Evolutionary conservation across 2,888 invertebrate species (phyloP), one percentile per base, ranked within the genome.

Genomic region (Chymomyza fuscimana): DNA sequence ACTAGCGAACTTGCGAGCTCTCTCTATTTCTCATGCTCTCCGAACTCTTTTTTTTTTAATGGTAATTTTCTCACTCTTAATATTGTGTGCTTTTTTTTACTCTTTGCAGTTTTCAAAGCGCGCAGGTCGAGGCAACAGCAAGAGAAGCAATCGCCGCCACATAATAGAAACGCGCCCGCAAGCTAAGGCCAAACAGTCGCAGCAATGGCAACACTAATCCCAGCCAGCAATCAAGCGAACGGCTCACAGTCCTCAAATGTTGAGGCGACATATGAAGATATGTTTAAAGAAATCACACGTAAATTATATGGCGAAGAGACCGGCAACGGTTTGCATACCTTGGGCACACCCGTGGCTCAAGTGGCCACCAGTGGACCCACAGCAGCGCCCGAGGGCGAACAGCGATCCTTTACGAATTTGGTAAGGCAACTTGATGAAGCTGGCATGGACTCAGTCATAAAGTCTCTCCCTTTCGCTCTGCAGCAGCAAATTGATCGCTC

Each of bases 281-380:
- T 94, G 94, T 92, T 93, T 75, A 97, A 97, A 92, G 97, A 97
- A 94, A 97, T 97, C 90, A 97, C 97, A 76, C 94, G 96, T 92
- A 97, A 97, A 93, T 93, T 97, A 81, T 97, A 97, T 92, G 97
- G 97, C 77, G 96, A 97, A 92, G 97, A 97, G 92, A 92, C 92
- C 89, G 92, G 92, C 77, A 92, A 92, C 91, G 92, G 92, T 82
- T 90, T 92, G 80, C 92, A 92, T 78, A 92, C 92, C 71, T 88
- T 92, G 80, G 92, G 92, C 68, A 91, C 92, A 78, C 92, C 92
- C 78, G 92, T 92, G 82, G 92, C 92, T 77, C 92, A 92, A 83
- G 90, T 92, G 87, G 92, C 92, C 78, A 91, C 92, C 76, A 91
- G 91, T 76, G 92, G 92, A 65, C 92, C 92, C 67, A 92, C 92